Base-by-base conservation (phyloP, 2,113 vertebrate species). In the Osmerus mordax region DNA sequence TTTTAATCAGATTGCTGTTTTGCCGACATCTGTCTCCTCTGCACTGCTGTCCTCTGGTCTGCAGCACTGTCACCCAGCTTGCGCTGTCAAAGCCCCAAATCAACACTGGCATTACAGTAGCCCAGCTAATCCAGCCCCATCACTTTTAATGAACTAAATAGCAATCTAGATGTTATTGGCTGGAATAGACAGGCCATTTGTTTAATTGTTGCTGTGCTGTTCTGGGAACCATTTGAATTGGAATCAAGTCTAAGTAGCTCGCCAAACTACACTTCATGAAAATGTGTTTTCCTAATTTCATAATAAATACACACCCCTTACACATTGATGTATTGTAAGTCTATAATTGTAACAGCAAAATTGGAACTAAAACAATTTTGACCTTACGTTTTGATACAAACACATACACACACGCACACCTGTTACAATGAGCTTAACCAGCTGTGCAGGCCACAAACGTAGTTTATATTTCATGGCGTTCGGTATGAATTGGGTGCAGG, bases 1-100 rank as follows among this genome's bases (percentile, higher is more conserved):
- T 76, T 78, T 72, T 69, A 74, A 77, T 86, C 80, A 28, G 29
- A 61, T 79, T 23, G 71, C 72, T 76, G 76, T 29, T 74, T 12
- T 61, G 54, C 36, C 62, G 83, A 87, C 89, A 91, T 89, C 88
- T 92, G 91, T 80, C 61, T 11, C 53, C 72, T 23, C 13, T 78
- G n/a, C 47, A 21, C 56, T 21, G 14, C 67, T 75, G 75, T 69
- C 77, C 75, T 81, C 72, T 74, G 64, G 71, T 66, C 78, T 67
- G 67, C 70, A 60, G 55, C 62, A 67, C 74, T 55, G 52, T 67
- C 52, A 41, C 23, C 68, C 52, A 29, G 51, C 21, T 56, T 71
- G 66, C 28, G 59, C 77, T 68, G 62, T 75, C 75, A 77, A 62
- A 68, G 36, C 70, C 65, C 66, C 41, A 68, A 75, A 74, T 77